Evolutionary conservation across 2,113 vertebrate species (phyloP).

Genomic region (Muntiacus muntjak): DNA sequence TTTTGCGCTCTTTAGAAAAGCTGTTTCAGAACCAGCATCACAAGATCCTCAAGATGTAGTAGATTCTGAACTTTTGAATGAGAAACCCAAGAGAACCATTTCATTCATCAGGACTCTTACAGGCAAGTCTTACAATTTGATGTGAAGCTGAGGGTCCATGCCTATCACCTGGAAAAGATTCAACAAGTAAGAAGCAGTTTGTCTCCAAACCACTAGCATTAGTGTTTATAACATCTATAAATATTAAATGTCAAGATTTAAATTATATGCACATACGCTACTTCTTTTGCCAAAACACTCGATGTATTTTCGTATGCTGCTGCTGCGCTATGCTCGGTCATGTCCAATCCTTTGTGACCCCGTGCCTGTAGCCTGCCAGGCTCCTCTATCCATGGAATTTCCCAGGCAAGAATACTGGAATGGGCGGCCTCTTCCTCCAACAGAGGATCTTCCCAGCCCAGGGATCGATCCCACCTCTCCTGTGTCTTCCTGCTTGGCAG

Average conservation of each 20-base stretch:
- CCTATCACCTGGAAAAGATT: not conserved
- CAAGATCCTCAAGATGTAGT: not conserved
- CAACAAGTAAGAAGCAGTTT: not conserved
- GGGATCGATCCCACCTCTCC: not conserved
- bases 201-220: not conserved
- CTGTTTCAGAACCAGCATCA: not conserved
- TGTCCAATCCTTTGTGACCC: not conserved
- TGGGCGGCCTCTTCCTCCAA: fast-evolving
- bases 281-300: not conserved
- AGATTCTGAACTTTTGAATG: not conserved
- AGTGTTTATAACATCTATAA: not conserved
- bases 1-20: not conserved
- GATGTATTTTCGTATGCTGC: not conserved
- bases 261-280: not conserved
- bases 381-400: not conserved
- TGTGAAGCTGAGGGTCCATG: not conserved
- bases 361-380: not conserved
- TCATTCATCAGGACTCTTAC: conserved; percentile 53
- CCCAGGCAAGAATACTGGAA: not conserved
- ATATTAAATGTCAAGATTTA: not conserved
- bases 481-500: not conserved
- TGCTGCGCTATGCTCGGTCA: not conserved
- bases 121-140: conserved; percentile 39
- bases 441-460: not conserved
- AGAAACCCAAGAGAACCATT: not conserved